These are phyloP conservation scores for Scalopus aquaticus DNA, from an alignment of 2,113 vertebrate species.

Conservation along the genomic window DNA sequence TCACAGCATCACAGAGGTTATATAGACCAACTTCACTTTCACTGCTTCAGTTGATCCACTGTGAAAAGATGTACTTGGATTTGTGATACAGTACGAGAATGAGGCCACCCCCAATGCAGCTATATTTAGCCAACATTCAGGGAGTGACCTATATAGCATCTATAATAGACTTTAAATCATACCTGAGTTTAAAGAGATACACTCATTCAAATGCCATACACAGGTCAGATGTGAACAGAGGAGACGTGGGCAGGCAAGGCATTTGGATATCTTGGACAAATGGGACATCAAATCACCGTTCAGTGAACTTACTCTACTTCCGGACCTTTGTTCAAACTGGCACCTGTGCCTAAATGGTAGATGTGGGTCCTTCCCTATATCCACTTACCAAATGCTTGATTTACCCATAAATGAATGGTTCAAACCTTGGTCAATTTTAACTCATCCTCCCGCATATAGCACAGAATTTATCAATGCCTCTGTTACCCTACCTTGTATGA, in stretches of 20 bases:
- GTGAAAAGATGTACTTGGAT: slow-evolving; percentile 42
- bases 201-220: background rate
- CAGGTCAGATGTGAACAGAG: background rate
- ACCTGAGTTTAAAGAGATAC: slow-evolving; percentile 60
- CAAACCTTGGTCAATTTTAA: slow-evolving; percentile 4
- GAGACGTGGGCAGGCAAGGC: background rate
- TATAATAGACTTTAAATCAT: slow-evolving; percentile 61
- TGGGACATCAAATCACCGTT: background rate
- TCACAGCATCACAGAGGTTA: slow-evolving; percentile 24
- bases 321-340: background rate
- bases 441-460: background rate
- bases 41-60: slow-evolving; percentile 15
- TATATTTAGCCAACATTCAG: slow-evolving; percentile 69
- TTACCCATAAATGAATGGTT: background rate
- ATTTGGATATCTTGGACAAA: background rate
- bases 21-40: background rate
- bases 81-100: slow-evolving; percentile 43
- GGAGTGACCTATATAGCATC: slow-evolving; percentile 70
- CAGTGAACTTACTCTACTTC: background rate
- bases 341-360: background rate
- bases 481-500: background rate
- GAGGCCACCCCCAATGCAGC: slow-evolving; percentile 50
- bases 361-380: background rate
- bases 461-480: background rate
- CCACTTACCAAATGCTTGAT: background rate